phyloP scores from a whole-genome alignment of 2,888 invertebrate genomes.

The Belgica antarctica region DNA sequence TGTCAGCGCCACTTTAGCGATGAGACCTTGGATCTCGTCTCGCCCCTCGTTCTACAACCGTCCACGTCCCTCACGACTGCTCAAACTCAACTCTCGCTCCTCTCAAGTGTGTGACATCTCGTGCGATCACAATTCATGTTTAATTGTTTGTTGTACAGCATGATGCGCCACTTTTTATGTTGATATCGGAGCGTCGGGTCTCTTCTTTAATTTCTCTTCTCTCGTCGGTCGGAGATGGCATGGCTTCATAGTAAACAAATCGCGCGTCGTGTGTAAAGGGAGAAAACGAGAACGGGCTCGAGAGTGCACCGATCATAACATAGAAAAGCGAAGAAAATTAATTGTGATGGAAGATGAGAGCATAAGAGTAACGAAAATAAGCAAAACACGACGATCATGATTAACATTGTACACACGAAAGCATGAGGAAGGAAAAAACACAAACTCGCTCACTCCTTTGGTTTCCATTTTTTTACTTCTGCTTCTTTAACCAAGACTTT shows the following conservation, averaged over 20 bases:
- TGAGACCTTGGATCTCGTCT: too few species aligned
- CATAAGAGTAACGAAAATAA: constrained; percentile 17
- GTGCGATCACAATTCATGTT: neutral
- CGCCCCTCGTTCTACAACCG: too few species aligned
- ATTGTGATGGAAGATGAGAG: neutral
- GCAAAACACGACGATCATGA: constrained; percentile 18
- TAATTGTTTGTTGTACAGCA: neutral
- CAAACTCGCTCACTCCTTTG: constrained; percentile 4
- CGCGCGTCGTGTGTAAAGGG: constrained; percentile 3
- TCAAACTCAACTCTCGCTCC: too few species aligned
- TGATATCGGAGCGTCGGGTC: constrained; percentile 10
- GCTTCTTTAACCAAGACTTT: constrained; percentile 33
- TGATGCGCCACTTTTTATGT: constrained; percentile 18
- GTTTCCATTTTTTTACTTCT: constrained; percentile 29
- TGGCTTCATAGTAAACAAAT: constrained; percentile 15
- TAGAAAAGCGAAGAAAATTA: neutral
- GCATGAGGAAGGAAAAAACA: constrained; percentile 4
- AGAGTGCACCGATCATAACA: constrained; percentile 15
- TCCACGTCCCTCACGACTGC: too few species aligned
- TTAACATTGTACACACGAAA: neutral
- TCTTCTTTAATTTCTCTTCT: neutral
- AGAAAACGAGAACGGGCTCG: constrained; percentile 3
- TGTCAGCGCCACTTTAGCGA: too few species aligned
- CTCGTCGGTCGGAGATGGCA: neutral
- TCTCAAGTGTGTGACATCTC: constrained; percentile 11